Evolutionary conservation across 2,113 vertebrate genomes (phyloP).

Genomic region (Oophaga pumilio): DNA sequence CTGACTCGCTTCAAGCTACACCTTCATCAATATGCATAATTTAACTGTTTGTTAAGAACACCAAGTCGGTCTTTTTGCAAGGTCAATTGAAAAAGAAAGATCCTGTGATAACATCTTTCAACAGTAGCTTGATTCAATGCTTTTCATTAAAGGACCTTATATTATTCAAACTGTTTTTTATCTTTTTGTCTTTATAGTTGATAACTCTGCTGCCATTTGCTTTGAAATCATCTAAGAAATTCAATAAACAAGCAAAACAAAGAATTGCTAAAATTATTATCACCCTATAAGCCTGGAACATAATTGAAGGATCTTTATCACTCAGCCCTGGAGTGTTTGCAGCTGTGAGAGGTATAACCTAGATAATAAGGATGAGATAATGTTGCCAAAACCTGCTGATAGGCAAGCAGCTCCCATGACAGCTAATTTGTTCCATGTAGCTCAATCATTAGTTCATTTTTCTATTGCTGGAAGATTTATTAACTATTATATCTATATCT

Average conservation of each 20-base stretch:
- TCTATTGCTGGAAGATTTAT: constrained; percentile 60
- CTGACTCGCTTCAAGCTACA: neutral
- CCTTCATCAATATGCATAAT: neutral
- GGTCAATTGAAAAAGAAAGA: constrained; percentile 59
- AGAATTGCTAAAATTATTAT: constrained; percentile 49
- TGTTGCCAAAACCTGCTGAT: constrained; percentile 64
- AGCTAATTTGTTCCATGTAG: constrained; percentile 63
- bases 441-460: constrained; percentile 61
- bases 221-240: constrained; percentile 47
- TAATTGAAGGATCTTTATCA: constrained; percentile 64
- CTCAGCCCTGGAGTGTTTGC: constrained; percentile 59
- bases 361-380: constrained; percentile 69
- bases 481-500: constrained; percentile 44
- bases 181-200: constrained; percentile 44
- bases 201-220: constrained; percentile 56
- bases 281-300: constrained; percentile 57
- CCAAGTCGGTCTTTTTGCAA: constrained; percentile 18
- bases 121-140: constrained; percentile 53
- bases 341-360: constrained; percentile 64
- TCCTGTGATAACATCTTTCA: constrained; percentile 48
- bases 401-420: constrained; percentile 63
- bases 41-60: neutral
- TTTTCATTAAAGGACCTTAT: constrained; percentile 58
- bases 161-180: constrained; percentile 47
- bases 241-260: constrained; percentile 61